Percentiles rank a stretch among this genome's conserved stretches.
phyloP scores from a whole-genome alignment of 2,888 invertebrate genomes.

The Rhamphomyia laevipes region DNA sequence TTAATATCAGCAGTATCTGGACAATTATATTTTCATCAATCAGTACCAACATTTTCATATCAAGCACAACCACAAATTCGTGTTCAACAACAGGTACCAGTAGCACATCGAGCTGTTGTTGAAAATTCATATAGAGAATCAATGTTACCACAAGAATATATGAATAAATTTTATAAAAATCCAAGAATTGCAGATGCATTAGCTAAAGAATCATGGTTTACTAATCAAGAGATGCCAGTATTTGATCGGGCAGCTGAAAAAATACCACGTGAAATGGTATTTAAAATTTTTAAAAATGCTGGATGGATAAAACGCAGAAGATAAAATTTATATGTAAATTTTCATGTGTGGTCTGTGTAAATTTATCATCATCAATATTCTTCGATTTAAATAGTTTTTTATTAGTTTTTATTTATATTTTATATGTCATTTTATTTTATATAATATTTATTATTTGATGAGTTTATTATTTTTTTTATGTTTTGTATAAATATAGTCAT shows the following conservation, averaged over 20 bases:
- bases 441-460: not conserved
- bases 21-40: constrained; percentile 5
- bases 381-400: not conserved
- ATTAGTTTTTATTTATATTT: not conserved
- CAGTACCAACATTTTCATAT: constrained; percentile 6
- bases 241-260: constrained; percentile 68
- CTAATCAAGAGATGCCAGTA: constrained; percentile 65
- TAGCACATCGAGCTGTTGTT: constrained; percentile 60
- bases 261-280: constrained; percentile 65
- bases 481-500: too few relatives aligned
- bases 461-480: not conserved
- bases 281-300: constrained; percentile 60
- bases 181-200: constrained; percentile 59
- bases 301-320: constrained; percentile 40
- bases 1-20: constrained; percentile 2
- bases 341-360: too few relatives aligned
- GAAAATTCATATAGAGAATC: constrained; percentile 60
- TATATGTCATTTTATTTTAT: not conserved
- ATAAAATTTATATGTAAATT: constrained; percentile 1
- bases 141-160: constrained; percentile 54
- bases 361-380: not conserved
- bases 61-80: constrained; percentile 5
- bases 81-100: constrained; percentile 22
- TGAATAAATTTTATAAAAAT: constrained; percentile 61
- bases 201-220: constrained; percentile 68